A percentile compares a stretch with the other conserved stretches of the same genome.
phyloP scores from a whole-genome alignment of 30 jellyfish, hydroid and myxozoan genomes.

The Catostylus mosaicus region DNA sequence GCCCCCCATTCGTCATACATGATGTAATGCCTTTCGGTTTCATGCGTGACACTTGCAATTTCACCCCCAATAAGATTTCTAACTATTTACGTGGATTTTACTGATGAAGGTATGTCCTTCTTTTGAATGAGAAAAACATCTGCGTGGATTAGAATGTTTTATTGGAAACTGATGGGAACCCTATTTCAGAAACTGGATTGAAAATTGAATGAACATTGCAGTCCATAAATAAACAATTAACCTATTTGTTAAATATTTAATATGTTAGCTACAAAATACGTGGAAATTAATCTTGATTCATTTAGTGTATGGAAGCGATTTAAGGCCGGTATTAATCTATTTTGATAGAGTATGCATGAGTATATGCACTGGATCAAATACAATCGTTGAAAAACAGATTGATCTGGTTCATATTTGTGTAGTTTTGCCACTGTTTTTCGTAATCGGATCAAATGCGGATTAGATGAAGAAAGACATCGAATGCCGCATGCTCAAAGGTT shows the following conservation, averaged over 20 bases:
- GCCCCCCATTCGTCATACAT: too few relatives aligned
- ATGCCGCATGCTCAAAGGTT: slow-evolving; percentile 35
- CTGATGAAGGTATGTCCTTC: neutral
- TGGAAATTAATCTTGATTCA: slow-evolving; percentile 12
- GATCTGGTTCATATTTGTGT: slow-evolving; percentile 6
- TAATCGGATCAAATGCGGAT: slow-evolving; percentile 37
- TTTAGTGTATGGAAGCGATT: neutral
- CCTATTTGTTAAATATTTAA: slow-evolving; percentile 12
- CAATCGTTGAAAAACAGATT: neutral
- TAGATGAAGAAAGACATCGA: neutral
- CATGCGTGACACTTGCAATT: too few relatives aligned
- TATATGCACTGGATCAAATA: neutral
- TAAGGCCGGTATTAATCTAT: slow-evolving; percentile 2
- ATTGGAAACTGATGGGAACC: neutral
- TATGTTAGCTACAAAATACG: neutral
- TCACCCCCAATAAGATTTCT: too few relatives aligned
- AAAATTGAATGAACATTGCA: slow-evolving; percentile 2
- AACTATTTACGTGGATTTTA: too few relatives aligned
- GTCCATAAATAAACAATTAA: slow-evolving; percentile 20
- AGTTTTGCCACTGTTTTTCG: slow-evolving; percentile 37
- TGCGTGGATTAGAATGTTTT: neutral
- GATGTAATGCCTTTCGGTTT: too few relatives aligned
- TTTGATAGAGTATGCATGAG: neutral
- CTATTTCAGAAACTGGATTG: neutral
- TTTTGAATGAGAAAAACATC: neutral